Base-by-base conservation (phyloP, 2,888 invertebrate species). In the Brachyopa scutellaris region DNA sequence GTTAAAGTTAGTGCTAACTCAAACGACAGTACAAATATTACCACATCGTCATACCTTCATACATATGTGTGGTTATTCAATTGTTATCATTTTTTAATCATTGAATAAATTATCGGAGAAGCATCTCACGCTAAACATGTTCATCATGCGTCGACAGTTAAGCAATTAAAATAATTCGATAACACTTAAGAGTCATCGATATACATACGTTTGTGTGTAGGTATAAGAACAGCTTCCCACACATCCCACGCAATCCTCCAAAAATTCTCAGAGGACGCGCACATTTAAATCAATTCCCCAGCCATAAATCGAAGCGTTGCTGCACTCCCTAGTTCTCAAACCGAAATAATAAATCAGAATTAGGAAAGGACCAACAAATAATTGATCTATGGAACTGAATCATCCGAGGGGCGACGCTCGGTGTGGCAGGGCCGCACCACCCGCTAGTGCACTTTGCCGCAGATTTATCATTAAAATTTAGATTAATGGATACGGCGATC, bases 401-500 rank as follows among this genome's bases (percentile, higher is more conserved):
- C 76, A 74, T 74, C 49, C 40, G 62, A 1, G 4, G 17, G 19
- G 13, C 4, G 4, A 2, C 15, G 19, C 2, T 15, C 6, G 38
- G 19, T 6, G 23, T 42, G 38, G 21, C 26, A 38, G 13, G 26
- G 36, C n/a, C 23, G 3, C 17, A 31, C 55, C 23, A 36, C 36
- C 26, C 53, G 21, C n/a, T 33, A 62, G 13, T 47, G 55, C 62
- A 74, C 29, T 76, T 59, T 31, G 15, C 57, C 72, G 55, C 15
- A 74, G 42, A 80, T 69, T 80, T 67, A 80, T 80, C 76, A 76
- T 80, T 69, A 64, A 76, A 80, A 80, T 70, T 80, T 80, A 64
- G 69, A 80, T 80, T 80, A 80, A 80, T 80, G 80, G 76, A 64
- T 76, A 76, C 80, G 76, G 76, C 69, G 62, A 76, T 76, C 76